phyloP scores from a whole-genome alignment of 2,888 invertebrate species.

The Chalcosyrphus nemorum region DNA sequence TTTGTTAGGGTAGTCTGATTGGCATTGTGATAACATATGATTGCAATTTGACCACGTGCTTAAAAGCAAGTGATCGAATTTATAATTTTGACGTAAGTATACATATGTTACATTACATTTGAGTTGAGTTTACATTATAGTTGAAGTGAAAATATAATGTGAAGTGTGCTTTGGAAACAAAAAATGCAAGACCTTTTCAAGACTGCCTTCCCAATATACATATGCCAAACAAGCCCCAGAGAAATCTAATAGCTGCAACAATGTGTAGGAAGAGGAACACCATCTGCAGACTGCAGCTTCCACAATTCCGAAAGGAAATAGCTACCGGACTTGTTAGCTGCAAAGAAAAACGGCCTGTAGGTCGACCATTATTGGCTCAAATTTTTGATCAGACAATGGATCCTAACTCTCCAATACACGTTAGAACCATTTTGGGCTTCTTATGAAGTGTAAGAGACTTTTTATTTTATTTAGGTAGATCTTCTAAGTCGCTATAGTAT shows the following conservation, averaged over 20 bases:
- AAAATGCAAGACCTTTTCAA: not conserved
- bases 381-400: not conserved
- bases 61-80: not conserved
- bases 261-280: not conserved
- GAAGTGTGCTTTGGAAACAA: constrained; percentile 5
- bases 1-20: too few species aligned
- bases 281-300: constrained; percentile 3
- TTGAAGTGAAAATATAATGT: not conserved
- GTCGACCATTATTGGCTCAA: constrained; percentile 6
- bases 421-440: too few species aligned
- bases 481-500: too few species aligned
- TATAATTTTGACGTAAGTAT: not conserved
- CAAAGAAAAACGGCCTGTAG: not conserved
- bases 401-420: too few species aligned
- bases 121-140: not conserved
- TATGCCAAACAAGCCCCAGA: not conserved
- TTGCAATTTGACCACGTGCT: too few species aligned
- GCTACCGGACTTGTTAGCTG: not conserved
- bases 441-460: too few species aligned
- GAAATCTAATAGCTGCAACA: not conserved
- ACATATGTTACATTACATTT: too few species aligned
- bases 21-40: too few species aligned
- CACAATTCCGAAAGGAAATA: constrained; percentile 2
- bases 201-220: not conserved
- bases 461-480: too few species aligned